Evolutionary conservation across 2,888 invertebrate genomes (phyloP), one percentile per base, ranked within the genome.

Genomic region (Parnassius mnemosyne): DNA sequence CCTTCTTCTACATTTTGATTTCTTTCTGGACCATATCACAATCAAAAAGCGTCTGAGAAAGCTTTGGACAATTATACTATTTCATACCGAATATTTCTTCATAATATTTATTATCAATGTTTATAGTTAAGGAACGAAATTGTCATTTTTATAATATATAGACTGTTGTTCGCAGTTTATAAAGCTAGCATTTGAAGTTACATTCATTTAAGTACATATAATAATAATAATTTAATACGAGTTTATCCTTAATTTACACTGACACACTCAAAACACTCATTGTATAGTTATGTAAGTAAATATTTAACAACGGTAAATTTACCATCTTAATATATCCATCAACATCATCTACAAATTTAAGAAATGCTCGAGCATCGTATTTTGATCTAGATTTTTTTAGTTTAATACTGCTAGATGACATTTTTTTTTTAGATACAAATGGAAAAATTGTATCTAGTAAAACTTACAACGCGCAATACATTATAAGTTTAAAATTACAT

Each of bases 301-400:
- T 83, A 83, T 82, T 83, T 84, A 88, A 89, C 87, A 88, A 84
- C 81, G 77, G 83, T 85, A 84, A 81, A 84, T 71, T 82, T 81
- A 84, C 82, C 75, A 77, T 80, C 73, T 76, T 74, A 76, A 77
- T 81, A 83, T 78, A 82, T 71, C 67, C 75, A 75, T 76, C 80
- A 78, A 83, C 75, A 79, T 74, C 76, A 78, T 76, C 70, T 68
- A 66, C 62, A 75, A 71, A 75, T 72, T 71, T 67, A 64, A 71
- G 71, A 76, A 77, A 67, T 68, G 64, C 65, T 60, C 73, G 70
- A 68, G 72, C 73, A 76, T 75, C 76, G 76, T 79, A 71, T 77
- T 79, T 80, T 79, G 78, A 74, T 78, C 77, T 73, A 34, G 5
- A 7, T 34, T 70, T 67, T n/a, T 75, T 75, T 65, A 69, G 20